phyloP scores from a whole-genome alignment of 2,113 vertebrate genomes.

The Sciurus niger region DNA sequence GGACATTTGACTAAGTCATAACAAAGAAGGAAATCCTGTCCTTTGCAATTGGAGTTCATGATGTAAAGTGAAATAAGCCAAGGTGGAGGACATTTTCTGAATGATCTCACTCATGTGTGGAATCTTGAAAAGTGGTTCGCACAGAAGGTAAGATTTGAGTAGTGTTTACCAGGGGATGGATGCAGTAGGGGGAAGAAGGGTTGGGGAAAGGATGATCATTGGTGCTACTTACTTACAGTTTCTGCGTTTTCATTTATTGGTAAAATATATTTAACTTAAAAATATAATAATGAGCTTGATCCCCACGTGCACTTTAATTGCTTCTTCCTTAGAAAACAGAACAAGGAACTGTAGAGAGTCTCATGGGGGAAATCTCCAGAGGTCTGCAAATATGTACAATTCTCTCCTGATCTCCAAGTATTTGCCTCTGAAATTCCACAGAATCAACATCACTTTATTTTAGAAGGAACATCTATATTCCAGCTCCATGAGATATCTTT shows the following conservation, averaged over 20 bases:
- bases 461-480: rapidly evolving
- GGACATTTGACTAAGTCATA: no score
- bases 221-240: no score
- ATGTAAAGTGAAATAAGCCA: no score
- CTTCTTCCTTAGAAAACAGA: background rate
- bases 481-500: background rate
- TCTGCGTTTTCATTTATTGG: background rate
- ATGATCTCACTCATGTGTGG: no score
- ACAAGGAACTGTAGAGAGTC: background rate
- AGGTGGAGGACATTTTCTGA: no score
- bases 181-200: no score
- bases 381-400: background rate
- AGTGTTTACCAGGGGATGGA: no score
- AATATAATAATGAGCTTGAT: background rate
- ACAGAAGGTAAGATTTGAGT: no score
- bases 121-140: no score
- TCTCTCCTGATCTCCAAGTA: background rate
- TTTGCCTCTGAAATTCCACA: background rate
- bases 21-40: no score
- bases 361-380: background rate
- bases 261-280: background rate
- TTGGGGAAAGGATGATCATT: no score
- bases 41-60: no score
- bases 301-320: background rate
- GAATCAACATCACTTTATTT: background rate